Evolutionary conservation across 2,888 invertebrate genomes (phyloP).

Genomic region (Lasius platythorax): DNA sequence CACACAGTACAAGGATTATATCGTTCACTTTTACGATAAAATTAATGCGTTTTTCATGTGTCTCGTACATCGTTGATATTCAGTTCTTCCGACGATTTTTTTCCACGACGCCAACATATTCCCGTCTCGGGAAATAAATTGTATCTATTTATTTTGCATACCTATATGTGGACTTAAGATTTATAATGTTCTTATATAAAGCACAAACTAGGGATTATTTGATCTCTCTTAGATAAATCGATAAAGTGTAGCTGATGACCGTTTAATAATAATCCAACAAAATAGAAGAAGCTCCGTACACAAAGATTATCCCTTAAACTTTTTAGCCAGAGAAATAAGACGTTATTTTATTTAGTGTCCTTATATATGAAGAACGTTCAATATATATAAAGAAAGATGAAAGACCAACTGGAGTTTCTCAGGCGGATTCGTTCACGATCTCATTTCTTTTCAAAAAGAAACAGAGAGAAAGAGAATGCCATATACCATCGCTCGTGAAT

Average conservation of each 20-base stretch:
- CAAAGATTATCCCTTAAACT: neutral
- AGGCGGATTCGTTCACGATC: neutral
- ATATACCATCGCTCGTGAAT: neutral
- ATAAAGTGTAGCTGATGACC: neutral
- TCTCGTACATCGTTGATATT: neutral
- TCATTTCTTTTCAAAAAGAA: neutral
- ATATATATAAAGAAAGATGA: neutral
- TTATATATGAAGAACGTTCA: neutral
- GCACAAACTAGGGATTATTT: neutral
- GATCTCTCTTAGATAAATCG: neutral
- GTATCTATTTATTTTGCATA: neutral
- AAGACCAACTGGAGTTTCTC: neutral
- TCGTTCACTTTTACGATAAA: slow-evolving; percentile 69
- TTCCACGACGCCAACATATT: neutral
- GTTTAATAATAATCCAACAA: neutral
- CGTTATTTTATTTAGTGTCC: neutral
- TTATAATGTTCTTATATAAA: neutral
- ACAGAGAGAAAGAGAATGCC: neutral
- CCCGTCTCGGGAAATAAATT: neutral
- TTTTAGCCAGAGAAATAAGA: neutral
- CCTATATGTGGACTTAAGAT: neutral
- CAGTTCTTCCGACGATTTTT: slow-evolving; percentile 21
- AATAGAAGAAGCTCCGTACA: neutral
- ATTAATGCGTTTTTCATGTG: slow-evolving; percentile 55
- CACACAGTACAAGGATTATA: slow-evolving; percentile 59